Percentiles rank a stretch among this genome's conserved stretches.
Evolutionary conservation across 2,113 vertebrate genomes (phyloP).

Genomic region (Oryzias curvinotus): DNA sequence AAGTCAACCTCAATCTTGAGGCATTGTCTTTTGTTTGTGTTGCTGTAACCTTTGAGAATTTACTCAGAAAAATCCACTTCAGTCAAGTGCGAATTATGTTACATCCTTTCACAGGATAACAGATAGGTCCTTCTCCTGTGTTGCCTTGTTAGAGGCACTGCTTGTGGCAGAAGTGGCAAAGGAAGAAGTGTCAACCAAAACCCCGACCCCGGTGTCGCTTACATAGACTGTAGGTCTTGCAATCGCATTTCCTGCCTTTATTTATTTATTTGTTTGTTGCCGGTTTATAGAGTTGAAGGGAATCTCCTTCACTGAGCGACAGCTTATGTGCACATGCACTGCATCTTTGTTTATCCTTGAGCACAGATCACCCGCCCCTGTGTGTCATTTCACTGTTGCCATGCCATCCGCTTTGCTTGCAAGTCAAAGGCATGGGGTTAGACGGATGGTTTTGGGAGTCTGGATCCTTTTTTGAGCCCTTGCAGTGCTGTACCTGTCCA

Average conservation of each 20-base stretch:
- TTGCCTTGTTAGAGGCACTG: constrained; percentile 38
- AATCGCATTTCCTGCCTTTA: constrained; percentile 43
- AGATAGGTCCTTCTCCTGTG: constrained; percentile 56
- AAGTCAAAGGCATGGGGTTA: constrained; percentile 26
- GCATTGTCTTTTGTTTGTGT: constrained; percentile 1
- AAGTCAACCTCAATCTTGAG: constrained; percentile 18
- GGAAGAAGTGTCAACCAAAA: constrained; percentile 46
- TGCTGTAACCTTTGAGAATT: constrained; percentile 8
- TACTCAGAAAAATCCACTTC: constrained; percentile 15
- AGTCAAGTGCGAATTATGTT: constrained; percentile 43
- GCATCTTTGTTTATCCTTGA: constrained; percentile 9
- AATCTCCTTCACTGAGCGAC: background rate
- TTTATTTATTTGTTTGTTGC: background rate
- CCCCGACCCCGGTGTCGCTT: constrained; percentile 49
- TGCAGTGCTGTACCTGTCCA: constrained; percentile 59
- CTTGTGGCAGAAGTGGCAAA: constrained; percentile 41
- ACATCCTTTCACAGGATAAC: constrained; percentile 57
- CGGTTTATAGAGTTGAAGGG: constrained; percentile 29
- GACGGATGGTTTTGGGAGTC: constrained; percentile 27
- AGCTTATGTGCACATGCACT: constrained; percentile 16
- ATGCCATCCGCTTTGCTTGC: constrained; percentile 14
- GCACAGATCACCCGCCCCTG: constrained; percentile 10
- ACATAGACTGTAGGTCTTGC: constrained; percentile 43
- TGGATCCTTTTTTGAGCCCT: constrained; percentile 48
- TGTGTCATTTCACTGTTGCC: constrained; percentile 40